Base-by-base conservation (phyloP, 2,113 vertebrate species). In the Isurus oxyrinchus region DNA sequence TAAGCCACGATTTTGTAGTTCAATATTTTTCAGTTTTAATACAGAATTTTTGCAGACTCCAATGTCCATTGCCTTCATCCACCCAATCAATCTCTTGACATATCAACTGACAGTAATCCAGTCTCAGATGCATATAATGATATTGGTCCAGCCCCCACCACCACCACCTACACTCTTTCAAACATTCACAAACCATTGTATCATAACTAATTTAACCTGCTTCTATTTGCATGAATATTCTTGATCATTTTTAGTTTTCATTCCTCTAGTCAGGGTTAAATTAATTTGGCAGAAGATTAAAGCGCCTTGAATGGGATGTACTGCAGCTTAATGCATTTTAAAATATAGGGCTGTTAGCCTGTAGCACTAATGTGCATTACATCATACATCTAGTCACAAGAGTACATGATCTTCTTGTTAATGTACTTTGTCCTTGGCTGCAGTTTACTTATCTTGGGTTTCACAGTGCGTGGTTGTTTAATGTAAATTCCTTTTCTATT, bases 361-460 rank as follows among this genome's bases (percentile, higher is more conserved):
- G 90, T 40, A 94, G 35, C n/a, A n/a, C 59, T 94, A 94, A 94
- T 94, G 59, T 63, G 35, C 59, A 94, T 94, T 63, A 94, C 90
- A 63, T 94, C 90, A 94, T 94, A 94, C 90, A 63, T 94, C 90
- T 59, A 94, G 59, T 63, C 35, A 66, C 90, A 63, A 94, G 90
- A 35, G 27, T 91, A 91, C 88, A 91, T 91, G 88, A 94, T 94
- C 59, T 40, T 94, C 59, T 94, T 94, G 59, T 94, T 94, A n/a
- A 94, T 49, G 40, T 63, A 94, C 59, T 94, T 94, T 63, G 90
- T 94, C 90, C 90, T 94, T 94, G 90, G 59, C 59, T 40, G 35
- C 59, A 66, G 90, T 40, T 94, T 63, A n/a, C 90, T 94, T 94
- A 94, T 23, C 90, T 94, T 63, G 57, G 35, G 35, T 40, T 94